These are phyloP conservation scores for Ochotona princeps DNA, from an alignment of 2,113 vertebrate genomes.

Conservation along the genomic window DNA sequence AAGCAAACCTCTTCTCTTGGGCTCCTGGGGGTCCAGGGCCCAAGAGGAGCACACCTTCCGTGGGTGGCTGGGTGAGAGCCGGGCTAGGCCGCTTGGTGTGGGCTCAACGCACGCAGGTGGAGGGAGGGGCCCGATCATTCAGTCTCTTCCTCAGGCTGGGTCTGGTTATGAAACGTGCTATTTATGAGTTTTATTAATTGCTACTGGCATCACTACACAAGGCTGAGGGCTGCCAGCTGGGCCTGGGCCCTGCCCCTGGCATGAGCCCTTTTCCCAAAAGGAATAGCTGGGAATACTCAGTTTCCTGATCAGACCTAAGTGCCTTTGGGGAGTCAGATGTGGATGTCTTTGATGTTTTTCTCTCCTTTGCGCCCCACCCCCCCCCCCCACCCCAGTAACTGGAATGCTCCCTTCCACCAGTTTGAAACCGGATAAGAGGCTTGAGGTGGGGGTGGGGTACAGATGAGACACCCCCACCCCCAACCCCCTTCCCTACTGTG, in stretches of 20 bases:
- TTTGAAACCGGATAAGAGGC: neutral
- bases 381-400: too few relatives aligned
- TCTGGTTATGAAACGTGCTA: neutral
- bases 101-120: neutral
- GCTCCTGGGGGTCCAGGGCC: too few relatives aligned
- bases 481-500: neutral
- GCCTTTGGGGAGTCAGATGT: neutral
- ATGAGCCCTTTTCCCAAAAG: neutral
- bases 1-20: neutral
- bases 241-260: neutral
- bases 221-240: conserved; percentile 23
- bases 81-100: too few relatives aligned
- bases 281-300: neutral
- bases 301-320: neutral
- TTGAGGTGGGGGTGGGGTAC: too few relatives aligned
- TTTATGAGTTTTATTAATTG: conserved; percentile 56
- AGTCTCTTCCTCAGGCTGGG: neutral
- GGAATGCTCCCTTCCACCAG: neutral
- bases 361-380: neutral
- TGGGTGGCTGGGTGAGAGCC: too few relatives aligned
- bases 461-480: neutral
- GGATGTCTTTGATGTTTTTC: neutral
- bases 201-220: neutral
- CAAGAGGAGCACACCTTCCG: neutral
- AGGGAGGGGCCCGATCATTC: conserved; percentile 6